A percentile compares a stretch with the other conserved stretches of the same genome.
These are phyloP conservation scores for Saccopteryx bilineata DNA, from an alignment of 2,113 vertebrate genomes.

Conservation along the genomic window DNA sequence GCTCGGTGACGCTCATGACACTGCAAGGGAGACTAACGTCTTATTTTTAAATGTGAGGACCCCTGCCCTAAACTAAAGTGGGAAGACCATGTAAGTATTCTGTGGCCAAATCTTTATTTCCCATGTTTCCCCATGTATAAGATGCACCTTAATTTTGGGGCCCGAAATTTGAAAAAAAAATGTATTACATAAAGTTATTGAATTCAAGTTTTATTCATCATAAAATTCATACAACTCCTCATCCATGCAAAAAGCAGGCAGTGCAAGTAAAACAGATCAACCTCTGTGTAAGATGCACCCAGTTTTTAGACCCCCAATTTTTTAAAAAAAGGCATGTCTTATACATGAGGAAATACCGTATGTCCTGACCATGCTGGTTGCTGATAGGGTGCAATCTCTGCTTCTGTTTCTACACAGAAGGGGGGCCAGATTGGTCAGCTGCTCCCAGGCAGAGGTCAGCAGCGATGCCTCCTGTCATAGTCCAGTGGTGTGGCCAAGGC, in stretches of 20 bases:
- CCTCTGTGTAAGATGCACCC: no score
- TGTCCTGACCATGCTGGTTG: rapidly evolving
- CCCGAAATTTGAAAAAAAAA: no score
- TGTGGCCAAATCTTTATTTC: not conserved
- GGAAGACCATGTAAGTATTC: not conserved
- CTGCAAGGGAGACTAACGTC: not conserved
- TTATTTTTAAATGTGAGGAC: not conserved
- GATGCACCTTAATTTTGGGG: no score
- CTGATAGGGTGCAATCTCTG: not conserved
- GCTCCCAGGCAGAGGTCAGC: rapidly evolving
- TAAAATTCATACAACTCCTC: no score
- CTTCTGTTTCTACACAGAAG: not conserved
- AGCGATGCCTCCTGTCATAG: rapidly evolving
- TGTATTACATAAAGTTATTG: no score
- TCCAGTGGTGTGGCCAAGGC: not conserved
- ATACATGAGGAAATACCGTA: no score
- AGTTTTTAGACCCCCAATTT: no score
- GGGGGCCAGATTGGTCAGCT: not conserved
- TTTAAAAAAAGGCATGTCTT: no score
- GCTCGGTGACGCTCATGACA: not conserved
- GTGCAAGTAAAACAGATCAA: no score
- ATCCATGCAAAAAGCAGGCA: no score
- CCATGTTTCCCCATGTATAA: no score
- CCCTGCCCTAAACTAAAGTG: not conserved
- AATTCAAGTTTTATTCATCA: no score